Evolutionary conservation across 2,113 vertebrate species (phyloP).

Genomic region (Halichoeres trimaculatus): DNA sequence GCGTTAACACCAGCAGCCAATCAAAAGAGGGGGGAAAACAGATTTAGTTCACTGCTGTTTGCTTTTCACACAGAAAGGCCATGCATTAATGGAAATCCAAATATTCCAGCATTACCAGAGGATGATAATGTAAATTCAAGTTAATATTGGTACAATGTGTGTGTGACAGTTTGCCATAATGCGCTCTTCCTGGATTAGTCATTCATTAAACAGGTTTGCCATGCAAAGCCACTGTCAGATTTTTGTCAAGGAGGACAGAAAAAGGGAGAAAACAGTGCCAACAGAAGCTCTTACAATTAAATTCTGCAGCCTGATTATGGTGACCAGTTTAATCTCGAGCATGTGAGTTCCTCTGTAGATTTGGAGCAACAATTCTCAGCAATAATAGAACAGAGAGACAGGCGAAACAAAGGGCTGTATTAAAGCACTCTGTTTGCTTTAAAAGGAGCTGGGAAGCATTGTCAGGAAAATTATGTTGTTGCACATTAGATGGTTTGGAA

Average conservation of each 20-base stretch:
- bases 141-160: constrained; percentile 85
- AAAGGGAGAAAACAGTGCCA: constrained; percentile 71
- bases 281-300: constrained; percentile 80
- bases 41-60: constrained; percentile 83
- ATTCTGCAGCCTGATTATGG: constrained; percentile 79
- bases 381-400: constrained; percentile 70
- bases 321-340: constrained; percentile 77
- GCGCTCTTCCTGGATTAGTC: constrained; percentile 83
- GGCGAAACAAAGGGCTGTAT: constrained; percentile 72
- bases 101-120: constrained; percentile 85
- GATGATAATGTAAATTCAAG: constrained; percentile 88
- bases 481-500: constrained; percentile 74
- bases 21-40: constrained; percentile 67
- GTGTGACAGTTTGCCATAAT: constrained; percentile 87
- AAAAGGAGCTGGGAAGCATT: constrained; percentile 68
- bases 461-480: constrained; percentile 73
- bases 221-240: constrained; percentile 88
- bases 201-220: constrained; percentile 87
- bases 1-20: constrained; percentile 75
- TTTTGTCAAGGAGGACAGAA: constrained; percentile 82
- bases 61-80: constrained; percentile 76
- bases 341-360: constrained; percentile 81
- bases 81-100: constrained; percentile 84
- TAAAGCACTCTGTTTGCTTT: constrained; percentile 72
- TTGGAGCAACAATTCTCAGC: constrained; percentile 71